phyloP scores from a whole-genome alignment of 2,113 vertebrate species.

The Chloropsis hardwickii region DNA sequence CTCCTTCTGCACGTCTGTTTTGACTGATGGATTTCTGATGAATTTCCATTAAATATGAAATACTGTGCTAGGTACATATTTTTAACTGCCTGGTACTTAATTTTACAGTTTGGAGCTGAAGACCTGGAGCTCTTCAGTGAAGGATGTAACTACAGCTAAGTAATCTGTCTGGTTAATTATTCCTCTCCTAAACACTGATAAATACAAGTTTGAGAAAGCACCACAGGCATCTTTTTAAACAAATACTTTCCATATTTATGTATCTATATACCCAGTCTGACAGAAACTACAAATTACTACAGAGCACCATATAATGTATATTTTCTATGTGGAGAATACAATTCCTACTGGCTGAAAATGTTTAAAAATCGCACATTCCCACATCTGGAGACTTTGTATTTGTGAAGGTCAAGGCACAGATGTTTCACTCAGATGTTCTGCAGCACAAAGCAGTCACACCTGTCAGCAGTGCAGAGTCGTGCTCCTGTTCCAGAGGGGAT shows the following conservation, averaged over 20 bases:
- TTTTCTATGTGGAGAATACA: background rate
- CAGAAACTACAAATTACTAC: background rate
- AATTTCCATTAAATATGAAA: conserved; percentile 50
- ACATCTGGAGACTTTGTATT: background rate
- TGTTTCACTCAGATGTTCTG: background rate
- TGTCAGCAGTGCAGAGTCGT: background rate
- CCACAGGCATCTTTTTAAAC: background rate
- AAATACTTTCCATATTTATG: background rate
- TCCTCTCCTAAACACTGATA: conserved; percentile 3
- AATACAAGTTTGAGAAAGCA: conserved; percentile 9
- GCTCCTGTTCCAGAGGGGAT: background rate
- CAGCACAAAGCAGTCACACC: background rate
- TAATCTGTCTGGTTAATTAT: conserved; percentile 27
- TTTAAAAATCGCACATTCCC: background rate
- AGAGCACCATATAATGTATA: background rate
- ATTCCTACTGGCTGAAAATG: background rate
- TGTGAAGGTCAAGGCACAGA: background rate
- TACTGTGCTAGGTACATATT: conserved; percentile 17
- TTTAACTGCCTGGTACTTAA: conserved; percentile 41
- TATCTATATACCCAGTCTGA: background rate
- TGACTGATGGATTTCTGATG: conserved; percentile 40
- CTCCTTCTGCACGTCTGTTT: background rate
- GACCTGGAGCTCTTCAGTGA: background rate
- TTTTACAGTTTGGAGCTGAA: conserved; percentile 1
- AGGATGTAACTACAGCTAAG: background rate